Percentiles rank a stretch among this genome's conserved stretches.
phyloP scores from a whole-genome alignment of 2,888 invertebrate species.

The Apamea sordens region DNA sequence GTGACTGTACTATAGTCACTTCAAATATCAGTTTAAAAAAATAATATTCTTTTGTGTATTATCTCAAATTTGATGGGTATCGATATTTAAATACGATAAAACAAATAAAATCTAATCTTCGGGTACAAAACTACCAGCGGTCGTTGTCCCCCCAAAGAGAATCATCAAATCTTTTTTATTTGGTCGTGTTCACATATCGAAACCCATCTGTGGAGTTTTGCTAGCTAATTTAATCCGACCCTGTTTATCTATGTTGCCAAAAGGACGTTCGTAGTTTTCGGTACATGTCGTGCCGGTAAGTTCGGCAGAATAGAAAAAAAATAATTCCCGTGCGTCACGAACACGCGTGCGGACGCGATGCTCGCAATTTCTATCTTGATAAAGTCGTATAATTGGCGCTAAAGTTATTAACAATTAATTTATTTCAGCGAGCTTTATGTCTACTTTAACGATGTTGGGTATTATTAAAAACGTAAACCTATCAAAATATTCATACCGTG shows the following conservation, averaged over 20 bases:
- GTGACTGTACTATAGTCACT: too few species aligned
- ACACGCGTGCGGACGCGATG: conserved; percentile 68
- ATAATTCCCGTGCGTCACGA: conserved; percentile 72
- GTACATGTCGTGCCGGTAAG: conserved; percentile 56
- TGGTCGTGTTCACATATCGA: not conserved
- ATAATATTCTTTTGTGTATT: not conserved
- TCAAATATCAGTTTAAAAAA: not conserved
- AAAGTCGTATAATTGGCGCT: conserved; percentile 52
- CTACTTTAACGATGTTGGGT: conserved; percentile 30
- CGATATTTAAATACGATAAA: not conserved
- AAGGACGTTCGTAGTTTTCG: conserved; percentile 68
- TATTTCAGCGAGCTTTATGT: conserved; percentile 39
- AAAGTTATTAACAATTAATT: conserved; percentile 59
- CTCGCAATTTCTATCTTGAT: conserved; percentile 59
- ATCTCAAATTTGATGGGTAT: not conserved
- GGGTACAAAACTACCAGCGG: not conserved
- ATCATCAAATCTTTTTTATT: not conserved
- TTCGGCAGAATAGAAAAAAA: conserved; percentile 69
- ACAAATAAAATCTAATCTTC: not conserved
- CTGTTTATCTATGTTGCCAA: conserved; percentile 57
- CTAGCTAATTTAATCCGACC: not conserved
- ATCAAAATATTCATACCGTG: conserved; percentile 26
- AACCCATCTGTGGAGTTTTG: not conserved
- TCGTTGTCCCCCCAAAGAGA: not conserved
- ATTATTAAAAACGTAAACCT: conserved; percentile 15